Conservation (phyloP, 2,797 vertebrate genomes). For the Microctenopoma lineatum region DNA sequence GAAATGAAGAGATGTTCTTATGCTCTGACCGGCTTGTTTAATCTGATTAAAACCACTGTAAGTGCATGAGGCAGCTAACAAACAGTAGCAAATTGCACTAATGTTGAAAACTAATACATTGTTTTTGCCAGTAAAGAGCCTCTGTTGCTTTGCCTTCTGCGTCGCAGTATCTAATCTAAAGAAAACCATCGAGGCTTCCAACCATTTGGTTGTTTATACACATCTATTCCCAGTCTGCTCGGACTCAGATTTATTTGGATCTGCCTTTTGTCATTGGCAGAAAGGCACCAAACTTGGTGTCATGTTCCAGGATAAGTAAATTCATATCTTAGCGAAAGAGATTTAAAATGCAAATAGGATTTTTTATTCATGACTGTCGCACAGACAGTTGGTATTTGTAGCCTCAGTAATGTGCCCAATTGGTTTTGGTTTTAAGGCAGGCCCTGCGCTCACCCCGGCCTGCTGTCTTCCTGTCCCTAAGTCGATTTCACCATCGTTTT, state of each 20-base stretch:
- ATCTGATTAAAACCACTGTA: constrained; percentile 4
- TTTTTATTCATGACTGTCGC: constrained; percentile 6
- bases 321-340: constrained; percentile 14
- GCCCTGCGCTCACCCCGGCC: constrained; percentile 11
- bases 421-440: constrained; percentile 23
- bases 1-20: not conserved
- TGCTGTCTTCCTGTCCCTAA: constrained; percentile 10
- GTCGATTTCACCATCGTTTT: constrained; percentile 28
- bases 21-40: constrained; percentile 1
- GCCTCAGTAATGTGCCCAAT: constrained; percentile 5
- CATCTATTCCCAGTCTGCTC: constrained; percentile 21
- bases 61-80: constrained; percentile 8
- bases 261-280: constrained; percentile 34
- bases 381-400: constrained; percentile 8
- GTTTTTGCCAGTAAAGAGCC: constrained; percentile 2
- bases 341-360: constrained; percentile 23
- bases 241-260: constrained; percentile 28
- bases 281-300: constrained; percentile 2
- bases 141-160: constrained; percentile 10
- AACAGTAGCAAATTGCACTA: constrained; percentile 13
- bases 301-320: constrained; percentile 29
- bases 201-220: constrained; percentile 32
- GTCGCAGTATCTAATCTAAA: constrained; percentile 16
- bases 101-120: constrained; percentile 11
- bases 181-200: constrained; percentile 22